Evolutionary conservation across 2,113 vertebrate species (phyloP).

Genomic region (Turdus rufiventris): DNA sequence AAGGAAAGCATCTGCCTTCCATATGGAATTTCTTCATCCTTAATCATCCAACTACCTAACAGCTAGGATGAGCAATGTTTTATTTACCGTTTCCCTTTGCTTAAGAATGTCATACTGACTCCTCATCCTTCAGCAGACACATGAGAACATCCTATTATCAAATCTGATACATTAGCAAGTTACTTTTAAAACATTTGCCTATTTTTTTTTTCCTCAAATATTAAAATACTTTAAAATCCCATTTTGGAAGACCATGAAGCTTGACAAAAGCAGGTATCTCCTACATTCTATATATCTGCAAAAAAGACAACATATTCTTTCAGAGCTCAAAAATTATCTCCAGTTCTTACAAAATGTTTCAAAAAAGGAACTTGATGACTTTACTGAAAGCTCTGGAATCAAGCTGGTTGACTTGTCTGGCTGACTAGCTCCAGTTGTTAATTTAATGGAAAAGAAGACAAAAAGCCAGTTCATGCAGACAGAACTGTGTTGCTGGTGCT

Average conservation of each 20-base stretch:
- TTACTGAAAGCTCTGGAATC: constrained; percentile 22
- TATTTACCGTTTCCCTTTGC: constrained; percentile 27
- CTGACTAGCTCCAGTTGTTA: constrained; percentile 43
- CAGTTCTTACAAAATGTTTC: constrained; percentile 17
- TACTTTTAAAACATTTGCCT: background rate
- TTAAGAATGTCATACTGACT: constrained; percentile 23
- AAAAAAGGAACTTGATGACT: constrained; percentile 23
- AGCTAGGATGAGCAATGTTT: constrained; percentile 5
- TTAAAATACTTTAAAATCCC: background rate
- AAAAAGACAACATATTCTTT: background rate
- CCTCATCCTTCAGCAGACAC: background rate
- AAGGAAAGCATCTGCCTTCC: constrained; percentile 36
- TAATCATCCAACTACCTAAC: constrained; percentile 5
- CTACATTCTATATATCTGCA: background rate
- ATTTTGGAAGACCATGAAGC: background rate
- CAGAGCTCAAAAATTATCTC: background rate
- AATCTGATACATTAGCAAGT: background rate
- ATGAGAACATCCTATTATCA: background rate
- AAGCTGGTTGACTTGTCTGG: constrained; percentile 16
- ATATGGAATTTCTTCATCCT: constrained; percentile 1
- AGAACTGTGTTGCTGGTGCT: constrained; percentile 33
- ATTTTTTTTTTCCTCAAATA: background rate
- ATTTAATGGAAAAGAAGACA: constrained; percentile 42
- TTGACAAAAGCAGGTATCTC: background rate
- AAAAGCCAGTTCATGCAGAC: constrained; percentile 47